Percentiles rank a stretch among this genome's conserved stretches.
Conservation (phyloP, 2,888 invertebrate species). For the Drosophila mimica region DNA sequence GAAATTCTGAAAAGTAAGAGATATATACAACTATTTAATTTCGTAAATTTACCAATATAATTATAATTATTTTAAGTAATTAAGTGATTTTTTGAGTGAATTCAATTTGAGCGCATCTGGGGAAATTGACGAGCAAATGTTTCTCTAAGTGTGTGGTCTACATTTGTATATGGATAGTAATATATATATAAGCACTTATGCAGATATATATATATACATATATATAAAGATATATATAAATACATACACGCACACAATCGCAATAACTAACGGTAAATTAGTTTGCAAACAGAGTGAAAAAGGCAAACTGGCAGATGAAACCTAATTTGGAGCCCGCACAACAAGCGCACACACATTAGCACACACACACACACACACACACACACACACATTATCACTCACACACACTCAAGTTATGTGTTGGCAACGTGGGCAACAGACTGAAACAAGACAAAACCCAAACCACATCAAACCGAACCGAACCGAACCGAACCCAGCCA, state of each 20-base stretch:
- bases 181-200: constrained; percentile 18
- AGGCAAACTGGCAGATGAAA: constrained; percentile 77
- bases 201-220: constrained; percentile 10
- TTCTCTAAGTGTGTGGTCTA: constrained; percentile 14
- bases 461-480: constrained; percentile 9
- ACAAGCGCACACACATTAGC: constrained; percentile 22
- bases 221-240: constrained; percentile 16
- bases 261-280: constrained; percentile 80
- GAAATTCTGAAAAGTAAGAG: neutral
- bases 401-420: constrained; percentile 17
- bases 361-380: constrained; percentile 22
- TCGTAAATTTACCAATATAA: neutral
- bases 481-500: constrained; percentile 8
- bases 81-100: neutral
- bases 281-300: constrained; percentile 80
- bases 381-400: constrained; percentile 6
- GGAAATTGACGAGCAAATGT: neutral
- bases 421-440: constrained; percentile 37
- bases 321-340: constrained; percentile 66
- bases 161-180: constrained; percentile 14
- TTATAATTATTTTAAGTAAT: too few species aligned
- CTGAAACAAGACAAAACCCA: constrained; percentile 30
- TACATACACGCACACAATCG: constrained; percentile 44
- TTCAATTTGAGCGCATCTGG: neutral
- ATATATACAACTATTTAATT: neutral